phyloP scores from a whole-genome alignment of 2,797 vertebrate species.

The Sebastes minor region DNA sequence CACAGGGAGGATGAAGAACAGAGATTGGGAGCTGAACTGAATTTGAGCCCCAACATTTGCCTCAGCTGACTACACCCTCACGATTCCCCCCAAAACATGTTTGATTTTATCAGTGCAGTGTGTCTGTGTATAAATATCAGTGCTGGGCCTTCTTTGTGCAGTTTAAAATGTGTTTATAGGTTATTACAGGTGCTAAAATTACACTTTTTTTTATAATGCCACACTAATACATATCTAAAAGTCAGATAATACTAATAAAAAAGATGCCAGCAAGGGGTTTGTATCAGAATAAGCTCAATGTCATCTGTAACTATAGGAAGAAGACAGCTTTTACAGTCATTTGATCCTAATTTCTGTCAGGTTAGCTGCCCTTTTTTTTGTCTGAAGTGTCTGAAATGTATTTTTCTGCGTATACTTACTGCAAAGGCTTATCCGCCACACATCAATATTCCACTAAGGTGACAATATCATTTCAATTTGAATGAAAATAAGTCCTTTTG shows the following conservation, averaged over 20 bases:
- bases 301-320: conserved; percentile 12
- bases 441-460: conserved; percentile 86
- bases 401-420: conserved; percentile 39
- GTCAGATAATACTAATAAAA: not conserved
- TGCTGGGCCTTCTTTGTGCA: not conserved
- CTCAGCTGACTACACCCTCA: not conserved
- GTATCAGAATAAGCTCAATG: not conserved
- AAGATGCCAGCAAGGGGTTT: not conserved
- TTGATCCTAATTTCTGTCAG: conserved; percentile 50
- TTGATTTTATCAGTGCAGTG: not conserved
- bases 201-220: not conserved
- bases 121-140: not conserved
- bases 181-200: not conserved
- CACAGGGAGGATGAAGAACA: not conserved
- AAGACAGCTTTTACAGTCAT: conserved; percentile 24
- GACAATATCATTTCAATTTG: conserved; percentile 89
- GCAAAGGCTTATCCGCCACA: conserved; percentile 73
- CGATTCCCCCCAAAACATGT: not conserved
- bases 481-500: conserved; percentile 86
- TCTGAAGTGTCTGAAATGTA: conserved; percentile 51
- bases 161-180: not conserved
- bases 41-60: not conserved
- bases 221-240: not conserved
- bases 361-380: conserved; percentile 1
- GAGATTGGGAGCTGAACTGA: not conserved